These are phyloP conservation scores for Rynchops niger DNA, from an alignment of 2,113 vertebrate species.

Conservation along the genomic window DNA sequence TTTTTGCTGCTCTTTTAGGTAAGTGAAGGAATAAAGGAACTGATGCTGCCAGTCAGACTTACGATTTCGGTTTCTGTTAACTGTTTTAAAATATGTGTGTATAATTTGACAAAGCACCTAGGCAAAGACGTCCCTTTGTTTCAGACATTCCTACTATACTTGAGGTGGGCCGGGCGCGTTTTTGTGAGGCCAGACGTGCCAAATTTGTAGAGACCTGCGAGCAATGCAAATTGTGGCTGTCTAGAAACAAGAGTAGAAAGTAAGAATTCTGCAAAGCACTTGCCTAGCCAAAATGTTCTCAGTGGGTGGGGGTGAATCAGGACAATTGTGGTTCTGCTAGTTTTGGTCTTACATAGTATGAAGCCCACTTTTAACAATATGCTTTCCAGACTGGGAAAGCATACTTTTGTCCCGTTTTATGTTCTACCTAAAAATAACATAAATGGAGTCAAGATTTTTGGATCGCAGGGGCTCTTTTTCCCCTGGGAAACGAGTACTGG, in stretches of 20 bases:
- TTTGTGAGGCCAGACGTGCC: not conserved
- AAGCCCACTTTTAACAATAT: not conserved
- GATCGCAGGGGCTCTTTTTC: not conserved
- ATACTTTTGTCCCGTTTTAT: not conserved
- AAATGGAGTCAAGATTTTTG: not conserved
- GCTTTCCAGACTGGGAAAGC: not conserved
- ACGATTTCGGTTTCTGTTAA: not conserved
- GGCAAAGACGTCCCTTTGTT: not conserved
- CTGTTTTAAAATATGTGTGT: not conserved
- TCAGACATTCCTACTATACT: not conserved
- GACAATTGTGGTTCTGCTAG: not conserved
- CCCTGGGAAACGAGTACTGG: not conserved
- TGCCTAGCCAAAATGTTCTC: not conserved
- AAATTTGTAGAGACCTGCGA: not conserved
- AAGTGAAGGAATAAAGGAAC: conserved; percentile 50
- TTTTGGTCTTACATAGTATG: not conserved
- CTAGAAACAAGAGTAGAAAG: not conserved
- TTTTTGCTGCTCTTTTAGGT: conserved; percentile 97
- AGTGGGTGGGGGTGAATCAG: not conserved
- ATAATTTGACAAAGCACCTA: not conserved
- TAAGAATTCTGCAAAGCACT: not conserved
- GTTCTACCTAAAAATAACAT: not conserved
- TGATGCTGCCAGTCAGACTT: not conserved
- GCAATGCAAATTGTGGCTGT: not conserved
- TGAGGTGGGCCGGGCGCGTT: not conserved